Evolutionary conservation across 2,797 vertebrate species (phyloP).

Genomic region (Ficedula albicollis): DNA sequence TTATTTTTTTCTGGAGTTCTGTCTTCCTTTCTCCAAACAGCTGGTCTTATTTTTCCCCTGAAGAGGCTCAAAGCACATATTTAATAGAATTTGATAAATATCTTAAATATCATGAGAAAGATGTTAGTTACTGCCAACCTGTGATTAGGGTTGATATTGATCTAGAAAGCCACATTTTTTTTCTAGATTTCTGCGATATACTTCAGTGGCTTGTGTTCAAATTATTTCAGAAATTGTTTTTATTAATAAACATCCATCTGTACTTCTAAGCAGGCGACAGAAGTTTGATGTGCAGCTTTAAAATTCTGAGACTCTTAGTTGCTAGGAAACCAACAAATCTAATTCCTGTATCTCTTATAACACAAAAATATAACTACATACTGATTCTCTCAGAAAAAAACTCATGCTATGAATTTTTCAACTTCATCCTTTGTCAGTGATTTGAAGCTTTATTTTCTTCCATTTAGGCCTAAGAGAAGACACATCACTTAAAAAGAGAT

Average conservation of each 20-base stretch:
- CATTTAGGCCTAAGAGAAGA: slow-evolving; percentile 42
- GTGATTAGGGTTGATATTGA: background rate
- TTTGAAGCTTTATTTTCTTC: slow-evolving; percentile 52
- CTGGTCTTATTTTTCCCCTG: background rate
- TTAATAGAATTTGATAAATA: slow-evolving; percentile 5
- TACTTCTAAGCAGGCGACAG: slow-evolving; percentile 57
- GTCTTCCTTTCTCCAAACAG: background rate
- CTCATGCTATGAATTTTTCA: background rate
- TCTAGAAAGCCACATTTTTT: slow-evolving; percentile 2
- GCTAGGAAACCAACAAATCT: slow-evolving; percentile 76
- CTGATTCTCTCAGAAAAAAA: slow-evolving; percentile 36
- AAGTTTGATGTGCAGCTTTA: slow-evolving; percentile 63
- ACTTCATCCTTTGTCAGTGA: background rate
- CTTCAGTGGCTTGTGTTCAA: background rate
- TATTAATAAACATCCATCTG: slow-evolving; percentile 49
- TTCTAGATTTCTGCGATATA: slow-evolving; percentile 2
- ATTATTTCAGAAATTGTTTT: slow-evolving; percentile 56
- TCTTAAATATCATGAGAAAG: background rate
- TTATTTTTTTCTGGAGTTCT: background rate
- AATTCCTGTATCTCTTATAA: slow-evolving; percentile 60
- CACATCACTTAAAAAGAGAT: slow-evolving; percentile 9
- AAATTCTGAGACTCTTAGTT: slow-evolving; percentile 65
- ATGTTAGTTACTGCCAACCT: background rate
- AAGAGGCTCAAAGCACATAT: background rate
- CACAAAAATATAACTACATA: slow-evolving; percentile 64